These are phyloP conservation scores for Eretmochelys imbricata DNA, from an alignment of 2,113 vertebrate genomes.

Conservation along the genomic window DNA sequence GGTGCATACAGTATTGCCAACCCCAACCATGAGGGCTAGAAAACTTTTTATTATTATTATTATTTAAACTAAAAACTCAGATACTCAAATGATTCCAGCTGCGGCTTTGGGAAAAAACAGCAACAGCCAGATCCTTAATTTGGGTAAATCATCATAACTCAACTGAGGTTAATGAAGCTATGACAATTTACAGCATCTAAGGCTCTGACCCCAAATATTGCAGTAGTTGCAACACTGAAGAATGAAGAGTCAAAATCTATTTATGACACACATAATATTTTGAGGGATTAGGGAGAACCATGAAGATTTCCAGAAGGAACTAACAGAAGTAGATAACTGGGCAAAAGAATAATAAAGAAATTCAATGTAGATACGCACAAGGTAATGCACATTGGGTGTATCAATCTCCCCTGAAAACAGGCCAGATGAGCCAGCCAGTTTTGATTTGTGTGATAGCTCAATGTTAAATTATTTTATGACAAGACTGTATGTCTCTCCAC, in stretches of 20 bases:
- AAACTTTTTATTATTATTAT: background rate
- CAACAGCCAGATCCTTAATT: background rate
- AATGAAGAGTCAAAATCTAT: background rate
- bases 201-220: background rate
- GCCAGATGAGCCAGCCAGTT: slow-evolving; percentile 24
- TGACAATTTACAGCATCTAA: background rate
- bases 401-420: slow-evolving; percentile 23
- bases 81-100: background rate
- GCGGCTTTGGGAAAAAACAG: background rate
- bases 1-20: background rate
- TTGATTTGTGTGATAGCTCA: slow-evolving; percentile 5
- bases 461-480: slow-evolving; percentile 43
- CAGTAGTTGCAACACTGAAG: background rate
- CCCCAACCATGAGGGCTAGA: background rate
- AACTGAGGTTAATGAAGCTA: background rate
- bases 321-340: background rate
- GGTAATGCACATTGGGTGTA: background rate
- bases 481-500: background rate
- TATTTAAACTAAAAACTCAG: background rate
- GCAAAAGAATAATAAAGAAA: background rate
- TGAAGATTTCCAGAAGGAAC: background rate
- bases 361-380: background rate
- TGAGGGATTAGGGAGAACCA: background rate
- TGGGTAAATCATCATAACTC: background rate
- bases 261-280: background rate